These are phyloP conservation scores for Sphyrna mokarran DNA, from an alignment of 2,113 vertebrate genomes.

Conservation along the genomic window DNA sequence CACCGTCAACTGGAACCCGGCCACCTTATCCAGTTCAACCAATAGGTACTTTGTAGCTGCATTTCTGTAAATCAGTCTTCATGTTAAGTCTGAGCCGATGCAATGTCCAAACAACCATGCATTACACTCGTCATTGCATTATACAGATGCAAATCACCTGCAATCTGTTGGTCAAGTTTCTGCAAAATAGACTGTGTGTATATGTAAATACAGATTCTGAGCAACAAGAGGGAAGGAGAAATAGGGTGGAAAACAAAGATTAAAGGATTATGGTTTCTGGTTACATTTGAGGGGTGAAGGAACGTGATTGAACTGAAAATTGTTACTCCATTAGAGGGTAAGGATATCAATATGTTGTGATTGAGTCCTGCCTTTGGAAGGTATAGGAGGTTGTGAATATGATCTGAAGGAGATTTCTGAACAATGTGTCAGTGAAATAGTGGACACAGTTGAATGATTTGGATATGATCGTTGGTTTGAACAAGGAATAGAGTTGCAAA, in stretches of 20 bases:
- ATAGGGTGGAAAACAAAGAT: not conserved
- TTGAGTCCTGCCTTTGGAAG: not conserved
- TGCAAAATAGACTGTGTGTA: not conserved
- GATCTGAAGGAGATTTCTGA: not conserved
- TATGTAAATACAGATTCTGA: not conserved
- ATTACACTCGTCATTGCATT: not conserved
- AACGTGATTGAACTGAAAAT: not conserved
- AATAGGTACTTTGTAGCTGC: not conserved
- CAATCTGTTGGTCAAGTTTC: not conserved
- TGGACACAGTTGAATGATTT: not conserved
- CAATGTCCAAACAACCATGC: not conserved
- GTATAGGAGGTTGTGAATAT: not conserved
- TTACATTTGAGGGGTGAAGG: not conserved
- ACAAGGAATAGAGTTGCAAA: not conserved
- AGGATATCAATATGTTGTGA: not conserved
- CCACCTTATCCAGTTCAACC: constrained; percentile 3
- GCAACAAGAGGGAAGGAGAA: not conserved
- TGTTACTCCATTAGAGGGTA: not conserved
- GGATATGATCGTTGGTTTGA: not conserved
- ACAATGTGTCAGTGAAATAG: not conserved
- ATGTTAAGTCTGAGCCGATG: not conserved
- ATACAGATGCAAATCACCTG: not conserved
- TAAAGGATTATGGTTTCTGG: not conserved
- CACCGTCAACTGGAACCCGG: constrained; percentile 39
- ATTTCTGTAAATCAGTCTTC: not conserved